A percentile compares a stretch with the other conserved stretches of the same genome.
Evolutionary conservation across 1,140 invertebrate species (phyloP).

Genomic region (Lordiphosa mommai): DNA sequence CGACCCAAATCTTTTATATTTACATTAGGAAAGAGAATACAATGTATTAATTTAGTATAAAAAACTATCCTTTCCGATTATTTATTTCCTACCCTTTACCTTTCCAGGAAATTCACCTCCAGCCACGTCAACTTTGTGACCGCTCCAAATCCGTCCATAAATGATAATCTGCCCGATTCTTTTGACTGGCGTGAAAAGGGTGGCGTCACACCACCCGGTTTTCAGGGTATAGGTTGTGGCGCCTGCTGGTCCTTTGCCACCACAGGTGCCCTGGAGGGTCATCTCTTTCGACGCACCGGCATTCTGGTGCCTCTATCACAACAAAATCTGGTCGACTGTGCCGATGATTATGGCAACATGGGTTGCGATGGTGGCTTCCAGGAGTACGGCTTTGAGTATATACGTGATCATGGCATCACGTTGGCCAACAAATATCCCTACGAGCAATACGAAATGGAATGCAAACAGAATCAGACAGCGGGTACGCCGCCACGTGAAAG

Average conservation of each 20-base stretch:
- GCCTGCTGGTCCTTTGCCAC: constrained; percentile 83
- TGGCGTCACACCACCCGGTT: constrained; percentile 86
- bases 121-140: constrained; percentile 67
- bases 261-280: constrained; percentile 80
- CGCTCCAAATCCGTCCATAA: constrained; percentile 17
- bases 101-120: constrained; percentile 47
- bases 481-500: constrained; percentile 80
- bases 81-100: not conserved
- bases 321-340: constrained; percentile 84
- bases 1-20: too few relatives aligned
- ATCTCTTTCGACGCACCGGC: constrained; percentile 86
- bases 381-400: constrained; percentile 85
- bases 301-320: constrained; percentile 85
- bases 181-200: constrained; percentile 87
- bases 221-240: constrained; percentile 83
- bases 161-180: constrained; percentile 69
- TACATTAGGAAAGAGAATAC: too few relatives aligned
- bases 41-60: too few relatives aligned
- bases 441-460: constrained; percentile 80
- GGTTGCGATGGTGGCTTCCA: constrained; percentile 87
- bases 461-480: constrained; percentile 82
- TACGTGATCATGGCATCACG: constrained; percentile 83
- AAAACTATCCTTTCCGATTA: too few relatives aligned
- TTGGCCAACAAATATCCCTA: constrained; percentile 82
- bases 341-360: constrained; percentile 83